These are phyloP conservation scores for Drosophila virilis DNA, from an alignment of 1,140 invertebrate species.

Conservation along the genomic window DNA sequence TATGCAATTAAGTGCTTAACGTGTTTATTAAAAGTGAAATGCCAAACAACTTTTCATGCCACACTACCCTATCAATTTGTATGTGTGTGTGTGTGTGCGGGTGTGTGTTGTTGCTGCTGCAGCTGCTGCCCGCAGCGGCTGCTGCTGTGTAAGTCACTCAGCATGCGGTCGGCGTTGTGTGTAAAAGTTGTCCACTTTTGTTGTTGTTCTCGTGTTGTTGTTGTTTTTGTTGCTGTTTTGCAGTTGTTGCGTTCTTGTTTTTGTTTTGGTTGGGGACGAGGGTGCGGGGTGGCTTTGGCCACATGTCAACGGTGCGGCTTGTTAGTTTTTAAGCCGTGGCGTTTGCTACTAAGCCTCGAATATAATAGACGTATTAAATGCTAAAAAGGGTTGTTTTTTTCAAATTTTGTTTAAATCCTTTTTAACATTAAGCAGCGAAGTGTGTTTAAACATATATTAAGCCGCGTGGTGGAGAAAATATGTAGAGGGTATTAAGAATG, in stretches of 20 bases:
- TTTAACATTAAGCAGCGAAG: too few species aligned
- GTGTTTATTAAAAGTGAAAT: constrained; percentile 81
- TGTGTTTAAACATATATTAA: too few species aligned
- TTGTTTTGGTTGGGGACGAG: neutral
- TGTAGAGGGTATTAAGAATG: too few species aligned
- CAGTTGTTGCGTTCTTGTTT: constrained; percentile 13
- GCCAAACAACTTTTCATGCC: constrained; percentile 59
- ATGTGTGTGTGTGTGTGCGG: neutral
- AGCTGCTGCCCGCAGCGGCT: constrained; percentile 21
- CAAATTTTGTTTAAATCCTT: too few species aligned
- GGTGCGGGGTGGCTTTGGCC: neutral
- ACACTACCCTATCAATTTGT: constrained; percentile 30
- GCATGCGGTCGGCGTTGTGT: constrained; percentile 24
- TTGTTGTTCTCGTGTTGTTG: constrained; percentile 6
- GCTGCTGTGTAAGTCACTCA: constrained; percentile 36
- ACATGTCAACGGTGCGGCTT: constrained; percentile 21
- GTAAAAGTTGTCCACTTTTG: constrained; percentile 40
- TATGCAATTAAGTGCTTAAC: constrained; percentile 73
- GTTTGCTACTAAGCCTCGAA: neutral
- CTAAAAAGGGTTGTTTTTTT: too few species aligned
- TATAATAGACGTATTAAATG: too few species aligned
- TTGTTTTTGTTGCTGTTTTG: constrained; percentile 12
- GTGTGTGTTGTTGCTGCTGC: constrained; percentile 3
- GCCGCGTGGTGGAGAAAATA: too few species aligned
- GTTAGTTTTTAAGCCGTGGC: constrained; percentile 9